Conservation (phyloP, 1,140 invertebrate genomes). For the Atta cephalotes region DNA sequence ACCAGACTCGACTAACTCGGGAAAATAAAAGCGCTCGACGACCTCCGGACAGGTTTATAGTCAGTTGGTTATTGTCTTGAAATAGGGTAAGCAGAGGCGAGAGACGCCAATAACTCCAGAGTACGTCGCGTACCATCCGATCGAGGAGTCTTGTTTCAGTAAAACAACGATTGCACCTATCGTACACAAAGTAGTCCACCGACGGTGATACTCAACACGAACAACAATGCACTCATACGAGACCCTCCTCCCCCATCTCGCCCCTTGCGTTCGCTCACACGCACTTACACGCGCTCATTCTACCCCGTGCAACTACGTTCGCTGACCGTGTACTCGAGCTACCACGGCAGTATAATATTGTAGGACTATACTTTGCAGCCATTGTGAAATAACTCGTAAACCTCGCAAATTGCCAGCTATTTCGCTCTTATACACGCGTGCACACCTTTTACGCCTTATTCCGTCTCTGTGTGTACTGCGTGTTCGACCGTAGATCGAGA, state of each 20-base stretch:
- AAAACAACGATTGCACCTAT: conserved; percentile 32
- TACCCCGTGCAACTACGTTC: conserved; percentile 58
- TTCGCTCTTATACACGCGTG: conserved; percentile 81
- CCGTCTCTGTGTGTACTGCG: conserved; percentile 49
- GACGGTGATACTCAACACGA: conserved; percentile 18
- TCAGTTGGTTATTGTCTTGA: conserved; percentile 52
- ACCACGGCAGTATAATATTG: conserved; percentile 80
- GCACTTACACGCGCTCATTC: not conserved
- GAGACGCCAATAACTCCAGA: not conserved
- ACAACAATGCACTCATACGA: not conserved
- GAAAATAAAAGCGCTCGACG: not conserved
- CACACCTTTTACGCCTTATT: conserved; percentile 57
- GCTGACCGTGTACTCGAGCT: conserved; percentile 72
- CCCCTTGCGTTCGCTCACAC: not conserved
- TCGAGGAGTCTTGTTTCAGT: conserved; percentile 32
- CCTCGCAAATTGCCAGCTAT: conserved; percentile 86
- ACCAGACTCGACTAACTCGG: conserved; percentile 8
- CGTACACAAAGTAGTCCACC: conserved; percentile 36
- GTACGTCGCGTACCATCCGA: conserved; percentile 8
- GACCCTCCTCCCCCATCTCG: conserved; percentile 27
- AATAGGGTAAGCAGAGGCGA: not conserved
- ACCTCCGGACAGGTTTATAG: conserved; percentile 42
- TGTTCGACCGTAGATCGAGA: conserved; percentile 42
- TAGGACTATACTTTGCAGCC: conserved; percentile 86
- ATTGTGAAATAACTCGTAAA: conserved; percentile 87